phyloP scores from a whole-genome alignment of 2,113 vertebrate genomes.

The Colistium nudipinnis region DNA sequence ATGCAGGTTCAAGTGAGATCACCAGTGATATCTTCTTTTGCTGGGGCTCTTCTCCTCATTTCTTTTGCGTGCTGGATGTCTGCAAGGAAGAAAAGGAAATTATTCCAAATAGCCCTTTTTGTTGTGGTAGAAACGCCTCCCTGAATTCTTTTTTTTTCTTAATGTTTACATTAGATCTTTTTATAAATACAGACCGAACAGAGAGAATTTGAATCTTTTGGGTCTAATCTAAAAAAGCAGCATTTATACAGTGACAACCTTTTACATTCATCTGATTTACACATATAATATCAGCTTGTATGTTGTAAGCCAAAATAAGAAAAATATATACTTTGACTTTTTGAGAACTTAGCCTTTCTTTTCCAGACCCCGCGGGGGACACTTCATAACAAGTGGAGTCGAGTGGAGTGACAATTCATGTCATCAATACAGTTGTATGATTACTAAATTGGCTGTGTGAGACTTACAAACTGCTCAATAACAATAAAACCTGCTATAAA shows the following conservation, averaged over 20 bases:
- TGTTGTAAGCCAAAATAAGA: too few relatives aligned
- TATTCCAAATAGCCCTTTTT: background rate
- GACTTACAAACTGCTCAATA: too few relatives aligned
- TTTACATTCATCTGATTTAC: background rate
- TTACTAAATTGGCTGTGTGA: too few relatives aligned
- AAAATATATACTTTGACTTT: background rate
- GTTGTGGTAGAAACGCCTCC: background rate
- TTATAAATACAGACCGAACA: background rate
- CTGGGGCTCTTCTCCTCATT: constrained; percentile 35
- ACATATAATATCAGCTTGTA: background rate
- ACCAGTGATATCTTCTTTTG: constrained; percentile 18
- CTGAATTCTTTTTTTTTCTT: background rate
- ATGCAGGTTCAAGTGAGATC: background rate
- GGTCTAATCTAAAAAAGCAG: background rate
- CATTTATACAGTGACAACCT: background rate
- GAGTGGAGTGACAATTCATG: too few relatives aligned
- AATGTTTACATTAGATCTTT: background rate
- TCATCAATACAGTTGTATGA: too few relatives aligned
- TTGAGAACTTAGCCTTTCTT: too few relatives aligned
- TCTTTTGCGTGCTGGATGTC: constrained; percentile 54
- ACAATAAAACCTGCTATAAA: too few relatives aligned
- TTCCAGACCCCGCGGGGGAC: too few relatives aligned
- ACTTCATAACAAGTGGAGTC: too few relatives aligned
- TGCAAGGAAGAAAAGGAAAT: constrained; percentile 7
- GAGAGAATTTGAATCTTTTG: background rate